Conservation (phyloP, 2,113 vertebrate species). For the Scopus umbretta region DNA sequence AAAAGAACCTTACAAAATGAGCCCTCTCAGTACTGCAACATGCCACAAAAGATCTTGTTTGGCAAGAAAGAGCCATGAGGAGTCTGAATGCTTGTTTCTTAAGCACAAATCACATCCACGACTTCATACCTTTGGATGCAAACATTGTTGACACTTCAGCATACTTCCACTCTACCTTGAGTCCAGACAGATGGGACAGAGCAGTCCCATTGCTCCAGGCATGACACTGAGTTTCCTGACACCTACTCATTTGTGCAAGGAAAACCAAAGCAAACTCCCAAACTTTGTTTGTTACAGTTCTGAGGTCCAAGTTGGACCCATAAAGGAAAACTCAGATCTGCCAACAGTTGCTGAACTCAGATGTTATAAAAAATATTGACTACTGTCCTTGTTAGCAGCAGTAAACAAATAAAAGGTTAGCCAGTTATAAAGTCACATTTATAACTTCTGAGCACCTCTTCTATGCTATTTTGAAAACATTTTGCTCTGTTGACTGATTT, state of each 20-base stretch:
- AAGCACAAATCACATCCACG: neutral
- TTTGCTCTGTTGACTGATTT: neutral
- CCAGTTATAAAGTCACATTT: neutral
- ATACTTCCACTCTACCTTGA: neutral
- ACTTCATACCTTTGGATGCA: neutral
- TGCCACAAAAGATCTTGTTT: neutral
- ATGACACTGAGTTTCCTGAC: neutral
- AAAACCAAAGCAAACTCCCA: neutral
- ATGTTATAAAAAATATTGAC: neutral
- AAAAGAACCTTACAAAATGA: neutral
- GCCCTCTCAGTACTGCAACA: neutral
- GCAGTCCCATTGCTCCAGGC: neutral
- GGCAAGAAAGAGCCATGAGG: neutral
- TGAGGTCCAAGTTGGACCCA: neutral
- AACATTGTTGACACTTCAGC: neutral
- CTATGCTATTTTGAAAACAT: neutral
- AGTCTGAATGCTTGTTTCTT: neutral
- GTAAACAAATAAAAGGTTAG: neutral
- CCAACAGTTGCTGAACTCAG: neutral
- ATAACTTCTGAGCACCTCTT: neutral
- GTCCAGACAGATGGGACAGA: neutral
- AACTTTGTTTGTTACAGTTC: neutral
- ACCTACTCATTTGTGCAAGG: neutral
- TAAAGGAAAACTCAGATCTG: neutral
- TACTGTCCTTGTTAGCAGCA: neutral